A percentile compares a stretch with the other conserved stretches of the same genome.
phyloP scores from a whole-genome alignment of 2,888 invertebrate species.

The Pilophorus perplexus region DNA sequence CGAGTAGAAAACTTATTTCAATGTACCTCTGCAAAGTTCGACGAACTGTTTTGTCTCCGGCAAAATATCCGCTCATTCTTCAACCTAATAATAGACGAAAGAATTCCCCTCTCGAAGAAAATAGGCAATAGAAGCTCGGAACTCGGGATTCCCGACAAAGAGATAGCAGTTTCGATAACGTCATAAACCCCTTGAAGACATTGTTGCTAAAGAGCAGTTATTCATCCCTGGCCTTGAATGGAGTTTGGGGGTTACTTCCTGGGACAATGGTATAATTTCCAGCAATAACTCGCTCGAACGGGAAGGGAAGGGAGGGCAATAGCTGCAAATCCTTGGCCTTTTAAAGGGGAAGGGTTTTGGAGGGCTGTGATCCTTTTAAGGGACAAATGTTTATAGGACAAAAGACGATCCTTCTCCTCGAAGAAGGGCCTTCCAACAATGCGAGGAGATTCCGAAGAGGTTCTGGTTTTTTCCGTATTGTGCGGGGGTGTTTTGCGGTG shows the following conservation, averaged over 20 bases:
- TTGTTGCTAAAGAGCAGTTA: slow-evolving; percentile 34
- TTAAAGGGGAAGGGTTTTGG: slow-evolving; percentile 30
- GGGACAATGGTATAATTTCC: slow-evolving; percentile 41
- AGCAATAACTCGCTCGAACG: slow-evolving; percentile 21
- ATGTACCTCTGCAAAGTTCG: no score
- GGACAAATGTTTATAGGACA: slow-evolving; percentile 44
- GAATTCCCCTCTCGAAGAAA: no score
- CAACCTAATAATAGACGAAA: no score
- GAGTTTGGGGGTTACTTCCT: slow-evolving; percentile 9
- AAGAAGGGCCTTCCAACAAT: slow-evolving; percentile 23
- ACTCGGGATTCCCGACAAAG: no score
- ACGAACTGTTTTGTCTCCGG: no score
- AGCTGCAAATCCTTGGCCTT: slow-evolving; percentile 30
- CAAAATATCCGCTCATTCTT: no score
- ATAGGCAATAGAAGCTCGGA: no score
- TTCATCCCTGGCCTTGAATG: slow-evolving; percentile 19
- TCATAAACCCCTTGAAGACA: slow-evolving; percentile 5
- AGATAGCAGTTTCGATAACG: slow-evolving; percentile 27
- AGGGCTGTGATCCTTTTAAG: slow-evolving; percentile 42
- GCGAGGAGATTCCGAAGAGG: slow-evolving; percentile 28
- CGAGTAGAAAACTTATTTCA: no score
- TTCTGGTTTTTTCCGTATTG: slow-evolving; percentile 12
- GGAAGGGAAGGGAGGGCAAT: slow-evolving; percentile 15
- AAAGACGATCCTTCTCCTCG: slow-evolving; percentile 37
- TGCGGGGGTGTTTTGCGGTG: slow-evolving; percentile 9